Conservation (phyloP, 2,113 vertebrate species). For the Aptenodytes forsteri region DNA sequence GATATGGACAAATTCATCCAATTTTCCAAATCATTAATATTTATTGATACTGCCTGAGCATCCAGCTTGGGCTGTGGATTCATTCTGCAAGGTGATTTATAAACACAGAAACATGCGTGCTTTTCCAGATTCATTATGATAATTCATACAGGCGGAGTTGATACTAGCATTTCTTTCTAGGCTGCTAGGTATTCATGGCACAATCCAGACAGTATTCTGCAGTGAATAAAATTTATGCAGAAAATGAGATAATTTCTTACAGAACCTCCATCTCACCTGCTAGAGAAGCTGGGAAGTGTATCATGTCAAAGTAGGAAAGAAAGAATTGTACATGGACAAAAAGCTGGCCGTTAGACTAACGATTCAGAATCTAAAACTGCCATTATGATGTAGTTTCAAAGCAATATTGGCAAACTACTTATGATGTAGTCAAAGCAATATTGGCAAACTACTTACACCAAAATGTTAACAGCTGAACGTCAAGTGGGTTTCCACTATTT, state of each 20-base stretch:
- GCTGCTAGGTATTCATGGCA: neutral
- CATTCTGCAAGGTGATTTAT: neutral
- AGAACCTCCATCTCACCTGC: neutral
- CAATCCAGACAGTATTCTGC: neutral
- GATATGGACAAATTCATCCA: neutral
- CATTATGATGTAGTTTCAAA: neutral
- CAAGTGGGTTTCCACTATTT: neutral
- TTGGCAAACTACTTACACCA: neutral
- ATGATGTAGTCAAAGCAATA: neutral
- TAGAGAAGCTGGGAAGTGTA: neutral
- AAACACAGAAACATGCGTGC: neutral
- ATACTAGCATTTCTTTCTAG: neutral
- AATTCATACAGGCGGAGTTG: neutral
- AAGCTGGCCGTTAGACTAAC: neutral
- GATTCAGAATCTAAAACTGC: neutral
- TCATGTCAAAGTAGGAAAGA: neutral
- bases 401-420: neutral
- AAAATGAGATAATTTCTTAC: neutral
- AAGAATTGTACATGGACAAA: neutral
- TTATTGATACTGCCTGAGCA: neutral
- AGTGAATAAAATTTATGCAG: neutral
- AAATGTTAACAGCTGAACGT: neutral
- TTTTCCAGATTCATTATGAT: neutral
- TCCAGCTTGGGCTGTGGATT: neutral
- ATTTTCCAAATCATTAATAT: slow-evolving; percentile 30